Evolutionary conservation across 2,113 vertebrate genomes (phyloP).

Genomic region (Sinocyclocheilus grahami): DNA sequence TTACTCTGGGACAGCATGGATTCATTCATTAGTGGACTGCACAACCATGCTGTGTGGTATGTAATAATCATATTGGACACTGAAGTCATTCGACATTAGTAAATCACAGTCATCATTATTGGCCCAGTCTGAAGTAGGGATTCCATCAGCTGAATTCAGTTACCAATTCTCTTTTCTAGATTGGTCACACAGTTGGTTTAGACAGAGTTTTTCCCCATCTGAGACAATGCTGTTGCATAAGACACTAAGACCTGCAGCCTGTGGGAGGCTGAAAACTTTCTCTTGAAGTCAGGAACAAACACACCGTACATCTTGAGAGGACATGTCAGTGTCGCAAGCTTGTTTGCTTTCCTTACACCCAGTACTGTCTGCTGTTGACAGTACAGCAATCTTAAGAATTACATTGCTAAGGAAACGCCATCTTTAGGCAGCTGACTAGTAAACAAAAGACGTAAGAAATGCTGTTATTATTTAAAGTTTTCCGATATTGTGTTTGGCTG

Average conservation of each 20-base stretch:
- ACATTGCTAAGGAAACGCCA: not conserved
- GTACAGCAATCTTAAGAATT: conserved; percentile 9
- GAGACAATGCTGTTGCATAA: conserved; percentile 33
- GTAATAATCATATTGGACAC: conserved; percentile 51
- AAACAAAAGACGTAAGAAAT: conserved; percentile 19
- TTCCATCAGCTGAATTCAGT: not conserved
- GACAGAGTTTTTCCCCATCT: not conserved
- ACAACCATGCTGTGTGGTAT: conserved; percentile 94
- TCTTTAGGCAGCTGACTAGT: not conserved
- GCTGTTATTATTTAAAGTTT: conserved; percentile 29
- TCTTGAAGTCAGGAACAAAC: conserved; percentile 40
- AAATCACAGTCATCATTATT: not conserved
- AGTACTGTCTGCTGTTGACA: conserved; percentile 36
- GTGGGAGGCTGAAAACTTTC: conserved; percentile 37
- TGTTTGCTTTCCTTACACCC: conserved; percentile 39
- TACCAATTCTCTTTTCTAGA: not conserved
- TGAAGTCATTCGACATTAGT: not conserved
- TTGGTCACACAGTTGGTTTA: not conserved
- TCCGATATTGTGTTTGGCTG: conserved; percentile 28
- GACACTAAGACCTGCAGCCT: conserved; percentile 7
- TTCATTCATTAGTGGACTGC: conserved; percentile 94
- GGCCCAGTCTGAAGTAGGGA: not conserved
- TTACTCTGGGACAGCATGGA: conserved; percentile 92
- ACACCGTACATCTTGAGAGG: conserved; percentile 50
- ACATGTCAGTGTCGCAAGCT: conserved; percentile 37